Evolutionary conservation across 2,888 invertebrate species (phyloP).

Genomic region (Gymnoscelis rufifasciata): DNA sequence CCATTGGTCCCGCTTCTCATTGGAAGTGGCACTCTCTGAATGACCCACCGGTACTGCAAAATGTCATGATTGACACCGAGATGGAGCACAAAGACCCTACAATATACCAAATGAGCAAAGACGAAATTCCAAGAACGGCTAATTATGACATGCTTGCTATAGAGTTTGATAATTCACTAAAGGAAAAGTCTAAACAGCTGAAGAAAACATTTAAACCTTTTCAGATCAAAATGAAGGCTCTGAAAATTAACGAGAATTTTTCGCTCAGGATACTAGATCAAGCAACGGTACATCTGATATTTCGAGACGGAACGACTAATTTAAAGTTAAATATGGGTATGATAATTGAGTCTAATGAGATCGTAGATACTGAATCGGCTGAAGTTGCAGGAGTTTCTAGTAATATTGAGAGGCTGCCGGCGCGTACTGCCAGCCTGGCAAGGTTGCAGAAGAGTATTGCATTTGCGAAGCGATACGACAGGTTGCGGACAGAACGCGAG

Average conservation of each 20-base stretch:
- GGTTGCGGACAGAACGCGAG: slow-evolving; percentile 45
- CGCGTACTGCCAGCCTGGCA: slow-evolving; percentile 59
- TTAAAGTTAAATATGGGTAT: slow-evolving; percentile 68
- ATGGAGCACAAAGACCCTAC: slow-evolving; percentile 60
- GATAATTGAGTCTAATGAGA: slow-evolving; percentile 74
- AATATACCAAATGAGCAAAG: slow-evolving; percentile 50
- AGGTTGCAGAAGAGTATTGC: slow-evolving; percentile 54
- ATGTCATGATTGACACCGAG: slow-evolving; percentile 71
- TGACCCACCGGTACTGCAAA: slow-evolving; percentile 66
- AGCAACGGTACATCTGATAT: slow-evolving; percentile 60
- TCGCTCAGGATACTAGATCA: slow-evolving; percentile 65
- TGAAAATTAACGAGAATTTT: slow-evolving; percentile 69
- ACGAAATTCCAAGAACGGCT: slow-evolving; percentile 38
- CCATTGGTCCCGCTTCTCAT: slow-evolving; percentile 61
- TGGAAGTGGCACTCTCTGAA: slow-evolving; percentile 74
- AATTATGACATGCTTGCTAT: slow-evolving; percentile 69
- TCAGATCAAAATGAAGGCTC: slow-evolving; percentile 69
- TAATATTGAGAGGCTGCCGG: slow-evolving; percentile 44
- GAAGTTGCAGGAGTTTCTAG: slow-evolving; percentile 52
- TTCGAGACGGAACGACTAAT: slow-evolving; percentile 59
- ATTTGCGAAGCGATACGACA: slow-evolving; percentile 51
- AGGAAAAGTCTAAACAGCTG: slow-evolving; percentile 63
- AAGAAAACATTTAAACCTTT: slow-evolving; percentile 63
- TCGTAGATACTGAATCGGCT: slow-evolving; percentile 61
- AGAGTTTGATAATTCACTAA: slow-evolving; percentile 67